A percentile compares a stretch with the other conserved stretches of the same genome.
Conservation (phyloP, 2,888 invertebrate genomes). For the Herminia tarsipennalis region DNA sequence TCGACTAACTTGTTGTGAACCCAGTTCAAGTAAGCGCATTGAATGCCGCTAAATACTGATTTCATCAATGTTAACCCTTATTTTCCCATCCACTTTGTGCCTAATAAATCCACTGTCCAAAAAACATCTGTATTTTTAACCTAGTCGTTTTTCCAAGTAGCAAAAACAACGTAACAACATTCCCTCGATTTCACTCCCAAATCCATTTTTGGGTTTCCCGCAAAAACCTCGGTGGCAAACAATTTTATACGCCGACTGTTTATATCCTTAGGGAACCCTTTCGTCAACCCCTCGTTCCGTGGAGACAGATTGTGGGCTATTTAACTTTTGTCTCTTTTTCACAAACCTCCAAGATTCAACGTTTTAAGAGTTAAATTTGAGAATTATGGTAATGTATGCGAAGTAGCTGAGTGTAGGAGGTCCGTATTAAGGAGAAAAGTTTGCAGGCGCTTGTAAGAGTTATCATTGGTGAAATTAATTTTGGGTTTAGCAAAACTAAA, state of each 20-base stretch:
- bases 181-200: too few relatives aligned
- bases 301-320: not conserved
- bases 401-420: slow-evolving; percentile 1
- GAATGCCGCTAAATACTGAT: too few relatives aligned
- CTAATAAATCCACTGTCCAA: too few relatives aligned
- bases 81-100: too few relatives aligned
- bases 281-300: not conserved
- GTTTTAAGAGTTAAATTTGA: slow-evolving; percentile 1
- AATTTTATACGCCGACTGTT: slow-evolving; percentile 2
- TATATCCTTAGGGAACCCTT: slow-evolving; percentile 1
- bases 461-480: not conserved
- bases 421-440: not conserved
- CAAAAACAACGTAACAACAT: too few relatives aligned
- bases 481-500: not conserved
- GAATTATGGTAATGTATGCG: slow-evolving; percentile 17
- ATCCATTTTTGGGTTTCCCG: not conserved
- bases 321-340: not conserved
- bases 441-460: not conserved
- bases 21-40: too few relatives aligned
- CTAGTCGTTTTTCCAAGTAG: too few relatives aligned
- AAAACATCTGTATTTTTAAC: too few relatives aligned
- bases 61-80: too few relatives aligned
- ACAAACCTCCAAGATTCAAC: not conserved
- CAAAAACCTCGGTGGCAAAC: not conserved
- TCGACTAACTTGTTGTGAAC: too few relatives aligned